A percentile compares a stretch with the other conserved stretches of the same genome.
Conservation (phyloP, 2,113 vertebrate genomes). For the Pogona vitticeps region DNA sequence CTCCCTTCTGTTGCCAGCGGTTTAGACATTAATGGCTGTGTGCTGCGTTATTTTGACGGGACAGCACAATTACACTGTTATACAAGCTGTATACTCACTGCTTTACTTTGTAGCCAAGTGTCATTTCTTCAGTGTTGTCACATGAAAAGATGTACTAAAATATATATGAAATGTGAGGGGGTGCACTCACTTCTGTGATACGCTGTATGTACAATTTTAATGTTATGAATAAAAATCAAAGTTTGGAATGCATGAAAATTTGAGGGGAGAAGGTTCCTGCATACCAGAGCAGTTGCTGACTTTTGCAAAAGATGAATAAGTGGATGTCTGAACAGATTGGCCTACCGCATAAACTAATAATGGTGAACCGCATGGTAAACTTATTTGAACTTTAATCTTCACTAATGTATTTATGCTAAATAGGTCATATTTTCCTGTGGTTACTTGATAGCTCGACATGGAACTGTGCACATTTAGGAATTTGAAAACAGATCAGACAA, state of each 20-base stretch:
- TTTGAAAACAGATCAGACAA: not conserved
- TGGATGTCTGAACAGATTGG: not conserved
- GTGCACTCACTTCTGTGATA: too few relatives aligned
- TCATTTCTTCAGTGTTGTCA: too few relatives aligned
- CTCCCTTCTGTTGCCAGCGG: too few relatives aligned
- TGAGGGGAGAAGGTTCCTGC: not conserved
- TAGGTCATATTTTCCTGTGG: not conserved
- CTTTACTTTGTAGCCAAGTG: too few relatives aligned
- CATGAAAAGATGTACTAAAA: too few relatives aligned
- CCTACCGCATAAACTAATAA: not conserved
- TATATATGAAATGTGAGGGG: too few relatives aligned
- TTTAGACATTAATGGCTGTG: too few relatives aligned
- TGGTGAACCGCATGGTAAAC: not conserved
- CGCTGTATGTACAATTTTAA: too few relatives aligned
- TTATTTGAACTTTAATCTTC: not conserved
- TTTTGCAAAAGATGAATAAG: not conserved
- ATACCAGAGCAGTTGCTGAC: not conserved
- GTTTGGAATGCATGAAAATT: not conserved
- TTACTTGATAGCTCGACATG: not conserved
- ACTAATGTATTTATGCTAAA: not conserved
- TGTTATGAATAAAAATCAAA: not conserved
- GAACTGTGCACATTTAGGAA: too few relatives aligned
- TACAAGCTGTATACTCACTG: too few relatives aligned
- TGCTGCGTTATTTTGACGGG: too few relatives aligned
- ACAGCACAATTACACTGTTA: too few relatives aligned